Conservation (phyloP, 2,113 vertebrate genomes). For the Delphinus delphis region DNA sequence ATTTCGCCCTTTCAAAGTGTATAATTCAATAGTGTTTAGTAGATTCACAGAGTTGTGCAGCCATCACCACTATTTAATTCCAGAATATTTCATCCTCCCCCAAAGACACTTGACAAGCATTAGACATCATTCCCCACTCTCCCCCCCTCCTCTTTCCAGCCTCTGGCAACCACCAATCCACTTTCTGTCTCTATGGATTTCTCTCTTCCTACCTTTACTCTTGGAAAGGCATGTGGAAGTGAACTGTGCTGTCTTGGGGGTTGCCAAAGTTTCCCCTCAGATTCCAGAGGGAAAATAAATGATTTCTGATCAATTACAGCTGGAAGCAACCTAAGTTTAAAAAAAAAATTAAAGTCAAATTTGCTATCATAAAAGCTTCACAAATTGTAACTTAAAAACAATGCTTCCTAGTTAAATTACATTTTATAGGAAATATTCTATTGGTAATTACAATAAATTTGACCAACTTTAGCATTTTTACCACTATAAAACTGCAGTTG, state of each 20-base stretch:
- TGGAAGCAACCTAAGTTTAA: conserved; percentile 81
- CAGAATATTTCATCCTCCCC: background rate
- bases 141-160: background rate
- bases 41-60: background rate
- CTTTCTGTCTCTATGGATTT: background rate
- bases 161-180: background rate
- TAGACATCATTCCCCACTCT: no score
- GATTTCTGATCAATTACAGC: conserved; percentile 76
- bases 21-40: background rate
- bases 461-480: conserved; percentile 19
- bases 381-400: conserved; percentile 43
- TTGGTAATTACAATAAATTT: background rate
- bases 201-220: conserved; percentile 84
- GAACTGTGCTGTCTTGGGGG: background rate
- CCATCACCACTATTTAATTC: background rate
- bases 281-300: conserved; percentile 75
- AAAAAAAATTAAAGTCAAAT: conserved; percentile 43
- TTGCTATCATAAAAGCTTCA: background rate
- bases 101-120: background rate
- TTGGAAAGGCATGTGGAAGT: conserved; percentile 59
- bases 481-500: background rate
- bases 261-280: conserved; percentile 60
- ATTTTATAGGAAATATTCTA: conserved; percentile 11
- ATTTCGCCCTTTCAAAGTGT: background rate
- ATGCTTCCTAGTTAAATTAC: conserved; percentile 1